A percentile compares a stretch with the other conserved stretches of the same genome.
phyloP scores from a whole-genome alignment of 2,113 vertebrate species.

The Dasyurus viverrinus region DNA sequence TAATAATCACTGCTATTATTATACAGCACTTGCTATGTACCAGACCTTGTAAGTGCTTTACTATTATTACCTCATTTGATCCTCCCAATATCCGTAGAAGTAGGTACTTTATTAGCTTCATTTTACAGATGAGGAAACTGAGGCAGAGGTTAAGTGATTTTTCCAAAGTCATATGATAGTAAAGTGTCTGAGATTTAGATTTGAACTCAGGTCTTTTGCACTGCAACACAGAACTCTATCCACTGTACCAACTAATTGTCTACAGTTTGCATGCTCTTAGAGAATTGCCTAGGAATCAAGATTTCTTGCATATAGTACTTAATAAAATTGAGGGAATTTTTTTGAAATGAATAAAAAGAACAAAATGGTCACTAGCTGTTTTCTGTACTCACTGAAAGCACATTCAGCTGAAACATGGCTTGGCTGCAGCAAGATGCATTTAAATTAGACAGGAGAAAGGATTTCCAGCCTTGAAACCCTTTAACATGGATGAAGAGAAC shows the following conservation, averaged over 20 bases:
- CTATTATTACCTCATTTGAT: too few relatives aligned
- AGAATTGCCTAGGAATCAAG: background rate
- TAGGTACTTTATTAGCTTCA: too few relatives aligned
- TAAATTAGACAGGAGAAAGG: background rate
- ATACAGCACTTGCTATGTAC: too few relatives aligned
- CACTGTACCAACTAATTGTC: background rate
- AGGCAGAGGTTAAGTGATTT: background rate
- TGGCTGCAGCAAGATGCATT: background rate
- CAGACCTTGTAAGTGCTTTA: too few relatives aligned
- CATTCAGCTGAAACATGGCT: background rate
- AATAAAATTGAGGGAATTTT: background rate
- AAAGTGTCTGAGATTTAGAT: background rate
- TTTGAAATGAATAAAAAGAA: background rate
- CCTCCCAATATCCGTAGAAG: too few relatives aligned
- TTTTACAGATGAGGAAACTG: background rate
- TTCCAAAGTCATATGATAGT: background rate
- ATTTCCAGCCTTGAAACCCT: constrained; percentile 1
- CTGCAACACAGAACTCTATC: background rate
- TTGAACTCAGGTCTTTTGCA: background rate
- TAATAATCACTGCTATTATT: too few relatives aligned
- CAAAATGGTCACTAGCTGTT: background rate
- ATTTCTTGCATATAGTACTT: background rate
- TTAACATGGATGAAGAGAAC: too few relatives aligned
- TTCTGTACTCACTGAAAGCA: background rate
- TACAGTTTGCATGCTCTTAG: too few relatives aligned